These are phyloP conservation scores for Drosophila pectinifera DNA, from an alignment of 1,140 invertebrate genomes.

Conservation along the genomic window DNA sequence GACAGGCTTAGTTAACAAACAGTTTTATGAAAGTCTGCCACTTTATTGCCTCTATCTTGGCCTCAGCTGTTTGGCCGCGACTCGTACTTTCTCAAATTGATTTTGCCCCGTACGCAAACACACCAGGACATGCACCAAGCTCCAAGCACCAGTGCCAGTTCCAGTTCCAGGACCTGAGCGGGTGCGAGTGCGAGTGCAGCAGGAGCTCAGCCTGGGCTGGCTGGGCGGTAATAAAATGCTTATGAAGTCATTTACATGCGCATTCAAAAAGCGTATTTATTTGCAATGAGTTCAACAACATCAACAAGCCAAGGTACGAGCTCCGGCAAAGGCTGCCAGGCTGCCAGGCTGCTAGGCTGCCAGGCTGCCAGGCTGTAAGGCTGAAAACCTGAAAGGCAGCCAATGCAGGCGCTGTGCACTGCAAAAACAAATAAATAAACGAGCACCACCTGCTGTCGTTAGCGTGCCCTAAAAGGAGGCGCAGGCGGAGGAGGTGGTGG, in stretches of 20 bases:
- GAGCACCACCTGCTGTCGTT: slow-evolving; percentile 79
- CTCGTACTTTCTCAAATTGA: slow-evolving; percentile 44
- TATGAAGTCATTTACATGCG: slow-evolving; percentile 83
- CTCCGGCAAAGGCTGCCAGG: slow-evolving; percentile 9
- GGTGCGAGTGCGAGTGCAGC: slow-evolving; percentile 16
- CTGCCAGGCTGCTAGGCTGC: slow-evolving; percentile 8
- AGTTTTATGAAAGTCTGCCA: neutral
- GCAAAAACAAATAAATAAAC: slow-evolving; percentile 78
- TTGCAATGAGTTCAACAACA: slow-evolving; percentile 83
- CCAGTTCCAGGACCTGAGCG: neutral
- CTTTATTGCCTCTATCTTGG: slow-evolving; percentile 11
- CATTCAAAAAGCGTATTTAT: slow-evolving; percentile 83
- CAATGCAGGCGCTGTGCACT: slow-evolving; percentile 53
- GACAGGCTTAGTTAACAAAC: neutral
- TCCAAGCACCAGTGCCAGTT: slow-evolving; percentile 1
- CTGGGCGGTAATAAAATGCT: slow-evolving; percentile 78
- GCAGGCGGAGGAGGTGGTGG: slow-evolving; percentile 29
- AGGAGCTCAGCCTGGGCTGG: slow-evolving; percentile 36
- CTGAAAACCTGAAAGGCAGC: slow-evolving; percentile 32
- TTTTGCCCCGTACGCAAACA: slow-evolving; percentile 46
- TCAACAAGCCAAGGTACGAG: slow-evolving; percentile 64
- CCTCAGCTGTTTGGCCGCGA: neutral
- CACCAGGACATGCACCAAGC: slow-evolving; percentile 14
- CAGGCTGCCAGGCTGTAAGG: neutral
- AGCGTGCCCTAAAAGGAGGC: slow-evolving; percentile 57